Evolutionary conservation across 2,113 vertebrate genomes (phyloP).

Genomic region (Odobenus rosmarus): DNA sequence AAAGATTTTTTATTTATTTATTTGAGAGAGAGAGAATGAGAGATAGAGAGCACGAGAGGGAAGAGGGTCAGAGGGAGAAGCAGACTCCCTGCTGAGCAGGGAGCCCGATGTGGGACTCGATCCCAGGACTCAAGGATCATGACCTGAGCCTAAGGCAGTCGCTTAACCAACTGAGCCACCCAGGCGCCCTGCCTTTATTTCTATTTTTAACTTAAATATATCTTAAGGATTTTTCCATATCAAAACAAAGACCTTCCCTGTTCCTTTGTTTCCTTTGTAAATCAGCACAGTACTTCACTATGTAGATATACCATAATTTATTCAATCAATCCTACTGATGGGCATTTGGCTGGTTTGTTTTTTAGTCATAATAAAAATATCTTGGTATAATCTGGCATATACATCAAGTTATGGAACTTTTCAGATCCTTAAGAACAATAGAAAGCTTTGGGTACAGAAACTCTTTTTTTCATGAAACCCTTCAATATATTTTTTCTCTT

Average conservation of each 20-base stretch:
- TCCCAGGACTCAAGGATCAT: too few relatives aligned
- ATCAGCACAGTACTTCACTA: neutral
- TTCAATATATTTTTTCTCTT: neutral
- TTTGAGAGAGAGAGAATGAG: too few relatives aligned
- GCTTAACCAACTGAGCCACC: too few relatives aligned
- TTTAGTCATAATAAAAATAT: neutral
- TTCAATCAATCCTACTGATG: neutral
- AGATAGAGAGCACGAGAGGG: too few relatives aligned
- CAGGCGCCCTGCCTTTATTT: neutral
- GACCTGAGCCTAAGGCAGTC: too few relatives aligned
- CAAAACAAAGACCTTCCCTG: neutral
- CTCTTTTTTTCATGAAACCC: neutral
- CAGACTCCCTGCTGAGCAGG: too few relatives aligned
- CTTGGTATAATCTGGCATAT: neutral
- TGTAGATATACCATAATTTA: neutral
- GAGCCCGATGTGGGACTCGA: too few relatives aligned
- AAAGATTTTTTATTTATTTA: too few relatives aligned
- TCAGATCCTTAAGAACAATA: constrained; percentile 35
- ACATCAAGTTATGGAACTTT: constrained; percentile 20
- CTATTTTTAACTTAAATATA: neutral
- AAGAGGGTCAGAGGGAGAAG: too few relatives aligned
- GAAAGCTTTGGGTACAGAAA: neutral
- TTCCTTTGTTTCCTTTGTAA: neutral
- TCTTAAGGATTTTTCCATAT: neutral
- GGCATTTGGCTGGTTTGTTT: neutral